A percentile compares a stretch with the other conserved stretches of the same genome.
These are phyloP conservation scores for Cyphomyrus discorhynchus DNA, from an alignment of 2,113 vertebrate species.

Conservation along the genomic window DNA sequence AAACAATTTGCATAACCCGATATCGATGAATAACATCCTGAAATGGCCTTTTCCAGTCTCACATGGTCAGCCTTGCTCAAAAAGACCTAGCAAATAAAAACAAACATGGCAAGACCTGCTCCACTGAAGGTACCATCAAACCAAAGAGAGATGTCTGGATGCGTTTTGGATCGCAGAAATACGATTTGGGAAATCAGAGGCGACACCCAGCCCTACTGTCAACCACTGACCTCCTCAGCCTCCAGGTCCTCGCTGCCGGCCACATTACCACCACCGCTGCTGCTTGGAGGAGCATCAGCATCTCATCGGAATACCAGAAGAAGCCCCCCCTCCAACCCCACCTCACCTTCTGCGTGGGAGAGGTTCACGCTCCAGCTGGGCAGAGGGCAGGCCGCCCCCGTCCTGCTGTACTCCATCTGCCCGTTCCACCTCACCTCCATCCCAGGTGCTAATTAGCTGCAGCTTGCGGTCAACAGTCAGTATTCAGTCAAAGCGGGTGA, in stretches of 20 bases:
- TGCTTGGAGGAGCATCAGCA: neutral
- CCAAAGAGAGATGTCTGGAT: neutral
- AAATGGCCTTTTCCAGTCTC: neutral
- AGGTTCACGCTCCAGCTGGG: conserved; percentile 26
- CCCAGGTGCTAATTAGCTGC: neutral
- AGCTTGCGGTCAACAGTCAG: neutral
- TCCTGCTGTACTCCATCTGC: neutral
- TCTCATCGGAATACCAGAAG: conserved; percentile 23
- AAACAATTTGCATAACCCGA: neutral
- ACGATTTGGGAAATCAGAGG: neutral
- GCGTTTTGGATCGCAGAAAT: neutral
- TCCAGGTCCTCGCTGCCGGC: neutral
- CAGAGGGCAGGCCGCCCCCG: neutral
- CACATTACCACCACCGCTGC: neutral
- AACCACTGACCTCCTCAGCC: neutral
- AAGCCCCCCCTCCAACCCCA: neutral
- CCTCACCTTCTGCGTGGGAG: conserved; percentile 5
- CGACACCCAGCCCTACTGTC: neutral
- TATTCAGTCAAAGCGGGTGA: neutral
- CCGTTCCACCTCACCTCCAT: neutral
- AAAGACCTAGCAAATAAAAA: neutral
- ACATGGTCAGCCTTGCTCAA: neutral
- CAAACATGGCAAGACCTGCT: neutral
- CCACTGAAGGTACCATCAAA: neutral
- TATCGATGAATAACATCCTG: neutral